Conservation (phyloP, 2,113 vertebrate genomes). For the Sarotherodon lohbergeri region DNA sequence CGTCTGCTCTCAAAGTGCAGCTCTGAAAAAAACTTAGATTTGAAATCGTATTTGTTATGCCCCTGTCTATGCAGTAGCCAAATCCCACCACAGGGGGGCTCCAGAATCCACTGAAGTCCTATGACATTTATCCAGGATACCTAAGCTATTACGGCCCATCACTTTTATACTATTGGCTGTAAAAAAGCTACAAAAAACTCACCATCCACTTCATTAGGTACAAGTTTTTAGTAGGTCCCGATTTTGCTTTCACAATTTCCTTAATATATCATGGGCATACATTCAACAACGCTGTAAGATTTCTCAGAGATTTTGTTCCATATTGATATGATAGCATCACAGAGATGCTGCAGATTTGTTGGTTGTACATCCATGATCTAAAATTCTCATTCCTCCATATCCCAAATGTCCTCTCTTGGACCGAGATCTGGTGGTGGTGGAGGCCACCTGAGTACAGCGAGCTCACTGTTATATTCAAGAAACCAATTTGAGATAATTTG, state of each 20-base stretch:
- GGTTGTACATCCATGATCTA: neutral
- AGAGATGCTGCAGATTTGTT: neutral
- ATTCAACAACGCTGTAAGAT: neutral
- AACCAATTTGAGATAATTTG: neutral
- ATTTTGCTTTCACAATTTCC: neutral
- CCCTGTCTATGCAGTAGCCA: neutral
- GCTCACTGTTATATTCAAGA: neutral
- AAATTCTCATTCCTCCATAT: neutral
- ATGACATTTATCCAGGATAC: neutral
- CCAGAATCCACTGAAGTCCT: neutral
- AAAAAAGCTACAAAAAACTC: neutral
- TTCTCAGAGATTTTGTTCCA: neutral
- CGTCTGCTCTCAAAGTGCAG: neutral
- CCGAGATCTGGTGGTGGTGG: neutral
- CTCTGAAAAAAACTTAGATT: neutral
- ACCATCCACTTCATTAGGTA: accelerated
- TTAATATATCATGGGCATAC: neutral
- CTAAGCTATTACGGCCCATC: accelerated
- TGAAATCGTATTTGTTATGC: neutral
- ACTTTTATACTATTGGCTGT: neutral
- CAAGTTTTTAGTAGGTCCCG: neutral
- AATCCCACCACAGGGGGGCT: constrained; percentile 1
- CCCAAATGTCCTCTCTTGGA: neutral
- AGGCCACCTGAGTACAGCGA: neutral
- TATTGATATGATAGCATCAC: neutral